Base-by-base conservation (phyloP, 1,140 invertebrate species). In the Yoshiicerus persimilis region DNA sequence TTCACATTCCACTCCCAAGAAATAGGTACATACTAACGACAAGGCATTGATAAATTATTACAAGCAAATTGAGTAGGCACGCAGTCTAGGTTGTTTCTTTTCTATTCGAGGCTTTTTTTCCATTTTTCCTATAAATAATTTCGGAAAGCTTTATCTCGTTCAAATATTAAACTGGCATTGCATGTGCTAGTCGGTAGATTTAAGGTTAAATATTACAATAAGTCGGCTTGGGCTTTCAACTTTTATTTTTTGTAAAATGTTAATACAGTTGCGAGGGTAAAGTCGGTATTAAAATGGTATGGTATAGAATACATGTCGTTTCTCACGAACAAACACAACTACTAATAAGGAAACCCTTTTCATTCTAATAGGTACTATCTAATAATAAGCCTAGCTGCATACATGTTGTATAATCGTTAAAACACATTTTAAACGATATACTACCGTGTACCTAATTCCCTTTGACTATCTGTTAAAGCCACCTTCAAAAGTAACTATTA, bases 71-170 rank as follows among this genome's bases (percentile, higher is more conserved):
- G 30, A 41, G 86, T 39, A 87, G 86, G 86, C 86, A 87, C 32
- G 86, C 86, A 87, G 86, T 87, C 86, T 87, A 38, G 86, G n/a
- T 32, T 36, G 23, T 66, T 25, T 30, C 8, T 66, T 64, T 30
- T 66, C n/a, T 23, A 64, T 10, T 2, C 64, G 1, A 27, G 11
- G n/a, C 13, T 66, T 66, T 27, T 64, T 8, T 5, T n/a, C n/a
- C n/a, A n/a, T n/a, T 64, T 64, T 64, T 64, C 62, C 11, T 20
- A 64, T 64, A n/a, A n/a, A n/a, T 41, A 41, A 41, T 41, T 4
- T 41, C 16, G 16, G n/a, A n/a, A n/a, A n/a, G n/a, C n/a, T n/a
- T n/a, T n/a, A n/a, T n/a, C n/a, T n/a, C n/a, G n/a, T n/a, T n/a
- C n/a, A n/a, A n/a, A n/a, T n/a, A n/a, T n/a, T n/a, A n/a, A n/a